A percentile compares a stretch with the other conserved stretches of the same genome.
Evolutionary conservation across 2,797 vertebrate genomes (phyloP).

Genomic region (Pipistrellus nathusii): DNA sequence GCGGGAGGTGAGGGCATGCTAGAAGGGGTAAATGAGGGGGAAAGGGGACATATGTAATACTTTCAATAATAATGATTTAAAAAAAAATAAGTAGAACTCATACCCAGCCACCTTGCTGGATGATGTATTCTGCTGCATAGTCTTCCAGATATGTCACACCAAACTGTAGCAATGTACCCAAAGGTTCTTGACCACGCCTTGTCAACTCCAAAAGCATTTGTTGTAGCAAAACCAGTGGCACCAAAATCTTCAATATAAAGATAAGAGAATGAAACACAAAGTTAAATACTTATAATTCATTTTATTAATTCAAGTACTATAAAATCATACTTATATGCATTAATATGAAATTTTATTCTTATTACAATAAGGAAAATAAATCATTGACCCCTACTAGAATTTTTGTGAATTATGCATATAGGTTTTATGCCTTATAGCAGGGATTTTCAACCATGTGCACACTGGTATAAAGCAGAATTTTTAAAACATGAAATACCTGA

Average conservation of each 20-base stretch:
- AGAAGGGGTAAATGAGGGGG: too few species aligned
- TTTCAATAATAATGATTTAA: too few species aligned
- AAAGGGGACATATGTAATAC: too few species aligned
- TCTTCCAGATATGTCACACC: conserved; percentile 94
- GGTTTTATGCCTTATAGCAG: background rate
- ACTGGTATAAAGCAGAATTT: background rate
- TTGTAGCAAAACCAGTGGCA: conserved; percentile 94
- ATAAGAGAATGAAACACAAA: conserved; percentile 21
- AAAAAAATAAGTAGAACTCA: background rate
- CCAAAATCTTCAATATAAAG: conserved; percentile 90
- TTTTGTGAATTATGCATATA: background rate
- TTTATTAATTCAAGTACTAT: conserved; percentile 4
- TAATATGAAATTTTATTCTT: background rate
- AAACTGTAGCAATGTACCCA: conserved; percentile 89
- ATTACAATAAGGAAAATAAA: background rate
- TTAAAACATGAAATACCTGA: background rate
- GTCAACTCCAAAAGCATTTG: conserved; percentile 89
- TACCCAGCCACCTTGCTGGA: conserved; percentile 98
- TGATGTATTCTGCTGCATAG: conserved; percentile 91
- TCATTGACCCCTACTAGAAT: background rate
- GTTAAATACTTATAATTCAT: background rate
- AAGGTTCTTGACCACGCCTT: conserved; percentile 87
- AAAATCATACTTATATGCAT: background rate
- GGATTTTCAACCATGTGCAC: background rate
- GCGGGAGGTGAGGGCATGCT: too few species aligned